Conservation (phyloP, 2,888 invertebrate species). For the Andrena bucephala region DNA sequence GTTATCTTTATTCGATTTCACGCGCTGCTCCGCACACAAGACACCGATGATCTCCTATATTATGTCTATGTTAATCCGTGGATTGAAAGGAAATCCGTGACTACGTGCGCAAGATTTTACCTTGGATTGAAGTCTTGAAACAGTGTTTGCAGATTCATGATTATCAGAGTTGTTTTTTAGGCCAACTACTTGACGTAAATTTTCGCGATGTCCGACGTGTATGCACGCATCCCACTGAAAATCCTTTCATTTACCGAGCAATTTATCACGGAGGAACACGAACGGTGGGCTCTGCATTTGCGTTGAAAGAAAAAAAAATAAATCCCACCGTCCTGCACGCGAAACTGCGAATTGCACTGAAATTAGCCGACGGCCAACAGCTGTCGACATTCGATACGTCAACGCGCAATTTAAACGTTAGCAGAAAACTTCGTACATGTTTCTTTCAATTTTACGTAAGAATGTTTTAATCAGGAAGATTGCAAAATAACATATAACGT, state of each 20-base stretch:
- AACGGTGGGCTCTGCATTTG: slow-evolving; percentile 60
- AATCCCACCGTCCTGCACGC: slow-evolving; percentile 51
- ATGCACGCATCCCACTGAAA: slow-evolving; percentile 57
- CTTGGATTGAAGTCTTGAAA: slow-evolving; percentile 97
- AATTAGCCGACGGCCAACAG: slow-evolving; percentile 62
- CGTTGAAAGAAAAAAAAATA: slow-evolving; percentile 56
- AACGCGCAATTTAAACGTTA: slow-evolving; percentile 27
- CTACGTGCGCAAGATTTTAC: slow-evolving; percentile 85
- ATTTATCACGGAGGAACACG: slow-evolving; percentile 50
- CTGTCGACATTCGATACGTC: slow-evolving; percentile 56
- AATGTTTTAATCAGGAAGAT: not conserved
- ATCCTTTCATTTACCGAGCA: slow-evolving; percentile 63
- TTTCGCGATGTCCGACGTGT: slow-evolving; percentile 49
- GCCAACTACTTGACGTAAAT: slow-evolving; percentile 71
- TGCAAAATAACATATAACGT: too few relatives aligned
- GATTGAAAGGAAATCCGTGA: not conserved
- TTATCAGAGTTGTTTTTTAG: slow-evolving; percentile 74
- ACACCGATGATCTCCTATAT: not conserved
- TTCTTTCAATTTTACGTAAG: not conserved
- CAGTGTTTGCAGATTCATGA: slow-evolving; percentile 94
- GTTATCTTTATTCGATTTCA: not conserved
- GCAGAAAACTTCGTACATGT: slow-evolving; percentile 36
- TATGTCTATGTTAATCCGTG: not conserved
- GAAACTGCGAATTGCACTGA: slow-evolving; percentile 71
- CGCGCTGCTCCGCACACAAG: not conserved